A percentile compares a stretch with the other conserved stretches of the same genome.
Conservation (phyloP, 1,140 invertebrate species). For the Drosophila pallidifrons region DNA sequence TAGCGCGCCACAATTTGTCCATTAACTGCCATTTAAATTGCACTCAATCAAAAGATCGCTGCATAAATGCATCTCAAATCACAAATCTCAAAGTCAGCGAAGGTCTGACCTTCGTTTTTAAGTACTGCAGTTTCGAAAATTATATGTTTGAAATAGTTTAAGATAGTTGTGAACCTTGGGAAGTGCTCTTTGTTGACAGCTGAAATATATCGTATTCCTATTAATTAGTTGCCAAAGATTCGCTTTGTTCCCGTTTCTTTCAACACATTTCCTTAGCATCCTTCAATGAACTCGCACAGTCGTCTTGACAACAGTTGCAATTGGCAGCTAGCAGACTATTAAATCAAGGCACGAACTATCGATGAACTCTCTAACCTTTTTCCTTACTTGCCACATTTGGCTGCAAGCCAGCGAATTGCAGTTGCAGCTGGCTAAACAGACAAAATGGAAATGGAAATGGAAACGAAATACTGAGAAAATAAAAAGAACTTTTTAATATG, state of each 20-base stretch:
- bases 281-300: slow-evolving; percentile 1
- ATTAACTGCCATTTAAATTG: slow-evolving; percentile 50
- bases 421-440: slow-evolving; percentile 36
- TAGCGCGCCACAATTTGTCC: slow-evolving; percentile 56
- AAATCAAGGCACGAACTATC: slow-evolving; percentile 82
- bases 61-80: slow-evolving; percentile 3
- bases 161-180: not conserved
- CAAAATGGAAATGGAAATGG: slow-evolving; percentile 55
- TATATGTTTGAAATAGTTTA: not conserved
- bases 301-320: slow-evolving; percentile 57
- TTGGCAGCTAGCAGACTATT: slow-evolving; percentile 75
- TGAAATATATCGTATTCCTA: too few relatives aligned
- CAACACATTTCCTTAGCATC: not conserved
- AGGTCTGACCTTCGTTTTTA: slow-evolving; percentile 46
- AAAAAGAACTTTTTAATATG: slow-evolving; percentile 75
- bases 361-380: slow-evolving; percentile 58
- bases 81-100: not conserved
- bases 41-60: slow-evolving; percentile 20
- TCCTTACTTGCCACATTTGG: slow-evolving; percentile 55
- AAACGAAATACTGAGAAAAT: slow-evolving; percentile 50
- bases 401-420: slow-evolving; percentile 54
- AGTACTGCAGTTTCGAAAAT: not conserved
- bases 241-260: not conserved
- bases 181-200: too few relatives aligned
- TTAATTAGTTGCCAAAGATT: not conserved